These are phyloP conservation scores for Teleogryllus oceanicus DNA, from an alignment of 2,888 invertebrate species.

Conservation along the genomic window DNA sequence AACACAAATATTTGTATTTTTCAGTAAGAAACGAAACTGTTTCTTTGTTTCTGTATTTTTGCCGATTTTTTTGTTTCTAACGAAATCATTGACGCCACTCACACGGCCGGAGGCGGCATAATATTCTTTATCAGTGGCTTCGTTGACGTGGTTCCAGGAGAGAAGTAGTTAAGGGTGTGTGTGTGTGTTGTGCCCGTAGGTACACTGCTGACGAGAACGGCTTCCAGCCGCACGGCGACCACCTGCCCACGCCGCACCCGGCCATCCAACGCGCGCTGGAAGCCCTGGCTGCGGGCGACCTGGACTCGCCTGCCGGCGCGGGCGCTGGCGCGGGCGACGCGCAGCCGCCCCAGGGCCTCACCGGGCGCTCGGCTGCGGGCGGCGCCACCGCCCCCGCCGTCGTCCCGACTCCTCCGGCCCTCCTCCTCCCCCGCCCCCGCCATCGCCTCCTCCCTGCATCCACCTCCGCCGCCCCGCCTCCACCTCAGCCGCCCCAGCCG, in stretches of 20 bases:
- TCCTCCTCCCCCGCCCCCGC: neutral
- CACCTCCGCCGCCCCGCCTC: neutral
- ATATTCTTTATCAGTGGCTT: too few relatives aligned
- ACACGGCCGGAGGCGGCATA: too few relatives aligned
- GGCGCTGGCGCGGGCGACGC: neutral
- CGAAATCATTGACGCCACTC: too few relatives aligned
- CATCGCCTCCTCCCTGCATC: neutral
- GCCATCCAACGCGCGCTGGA: slow-evolving; percentile 33
- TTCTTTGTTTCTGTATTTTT: too few relatives aligned
- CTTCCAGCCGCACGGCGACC: slow-evolving; percentile 37
- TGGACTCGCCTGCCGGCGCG: slow-evolving; percentile 19
- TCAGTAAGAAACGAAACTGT: too few relatives aligned
- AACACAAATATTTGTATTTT: too few relatives aligned
- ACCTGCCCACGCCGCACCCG: slow-evolving; percentile 36
- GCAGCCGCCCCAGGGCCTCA: neutral
- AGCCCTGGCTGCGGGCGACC: slow-evolving; percentile 4
- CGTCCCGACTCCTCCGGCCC: slow-evolving; percentile 28
- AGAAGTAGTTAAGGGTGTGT: too few relatives aligned
- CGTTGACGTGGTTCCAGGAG: neutral
- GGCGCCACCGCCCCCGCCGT: neutral
- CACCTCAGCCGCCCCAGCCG: slow-evolving; percentile 23
- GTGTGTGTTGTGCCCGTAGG: slow-evolving; percentile 19
- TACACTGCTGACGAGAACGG: slow-evolving; percentile 38
- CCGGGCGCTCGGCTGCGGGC: neutral
- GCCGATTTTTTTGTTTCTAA: too few relatives aligned